Conservation (phyloP, 2,113 vertebrate genomes). For the Hypanus sabinus region DNA sequence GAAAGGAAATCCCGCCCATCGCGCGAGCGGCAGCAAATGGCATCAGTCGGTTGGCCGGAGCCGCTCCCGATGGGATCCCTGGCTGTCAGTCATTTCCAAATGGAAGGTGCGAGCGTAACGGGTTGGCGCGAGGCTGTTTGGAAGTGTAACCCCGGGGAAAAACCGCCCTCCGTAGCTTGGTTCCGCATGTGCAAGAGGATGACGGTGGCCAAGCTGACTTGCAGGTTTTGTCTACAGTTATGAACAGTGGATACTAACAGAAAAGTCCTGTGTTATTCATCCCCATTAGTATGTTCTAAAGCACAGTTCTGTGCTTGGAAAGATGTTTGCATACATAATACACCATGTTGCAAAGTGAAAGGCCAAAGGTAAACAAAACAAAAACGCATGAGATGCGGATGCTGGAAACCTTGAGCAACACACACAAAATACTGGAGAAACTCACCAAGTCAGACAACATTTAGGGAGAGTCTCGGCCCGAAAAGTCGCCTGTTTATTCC, state of each 20-base stretch:
- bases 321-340: background rate
- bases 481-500: too few relatives aligned
- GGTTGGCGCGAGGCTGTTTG: too few relatives aligned
- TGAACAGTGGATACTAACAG: background rate
- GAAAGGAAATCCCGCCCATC: background rate
- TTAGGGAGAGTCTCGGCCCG: too few relatives aligned
- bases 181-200: too few relatives aligned
- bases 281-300: background rate
- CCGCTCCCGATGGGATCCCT: background rate
- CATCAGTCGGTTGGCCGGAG: fast-evolving
- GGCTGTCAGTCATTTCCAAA: background rate
- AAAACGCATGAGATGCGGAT: background rate
- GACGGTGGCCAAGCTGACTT: background rate
- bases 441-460: too few relatives aligned
- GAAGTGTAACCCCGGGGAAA: too few relatives aligned
- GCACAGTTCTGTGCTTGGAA: background rate
- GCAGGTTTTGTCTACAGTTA: background rate
- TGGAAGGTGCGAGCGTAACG: too few relatives aligned
- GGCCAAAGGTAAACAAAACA: background rate
- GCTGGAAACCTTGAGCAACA: too few relatives aligned
- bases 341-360: background rate
- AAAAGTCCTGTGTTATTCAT: background rate
- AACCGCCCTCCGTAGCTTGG: background rate
- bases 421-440: too few relatives aligned
- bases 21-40: too few relatives aligned